Base-by-base conservation (phyloP, 2,888 invertebrate species). In the Thecophora atra region DNA sequence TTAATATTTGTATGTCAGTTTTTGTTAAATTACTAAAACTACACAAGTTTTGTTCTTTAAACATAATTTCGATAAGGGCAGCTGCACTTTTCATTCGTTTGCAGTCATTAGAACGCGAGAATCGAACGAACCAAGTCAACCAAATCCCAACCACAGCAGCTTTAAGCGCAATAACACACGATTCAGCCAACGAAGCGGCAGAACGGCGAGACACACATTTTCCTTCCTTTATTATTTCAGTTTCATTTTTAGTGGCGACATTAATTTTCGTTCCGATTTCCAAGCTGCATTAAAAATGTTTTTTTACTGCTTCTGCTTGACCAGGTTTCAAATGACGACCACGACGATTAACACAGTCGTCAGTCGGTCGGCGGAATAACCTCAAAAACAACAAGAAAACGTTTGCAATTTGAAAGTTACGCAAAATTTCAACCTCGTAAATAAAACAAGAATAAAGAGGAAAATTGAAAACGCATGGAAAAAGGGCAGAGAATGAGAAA, bases 121-220 rank as follows among this genome's bases (percentile, higher is more conserved):
- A 62, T 17, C 37, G 15, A 37, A 21, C 5, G 15, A 30, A 30
- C 0, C 13, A 11, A 1, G 37, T 37, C 37, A 37, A 37, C 37
- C 37, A 37, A 6, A 37, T 6, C n/a, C 30, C 42, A 44, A 63
- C 15, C 63, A 19, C 17, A 30, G 15, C 30, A 37, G 37, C 21
- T 63, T 21, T n/a, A 37, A 63, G 42, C 37, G 63, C 37, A 63
- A 63, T 63, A 30, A 63, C 37, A 63, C 63, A 42, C 42, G 42
- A 63, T 37, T 63, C 42, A 54, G 24, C 21, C n/a, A 54, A 51
- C n/a, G 51, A 51, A 19, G 11, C 54, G n/a, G 21, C 11, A 15
- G 21, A 11, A 54, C 19, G 37, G 11, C 37, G 37, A 37, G 37
- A 37, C 37, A 37, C 37, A 37, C 37, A 37, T 37, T 37, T 37